A percentile compares a stretch with the other conserved stretches of the same genome.
Conservation (phyloP, 2,888 invertebrate genomes). For the Listrodromus nycthemerus region DNA sequence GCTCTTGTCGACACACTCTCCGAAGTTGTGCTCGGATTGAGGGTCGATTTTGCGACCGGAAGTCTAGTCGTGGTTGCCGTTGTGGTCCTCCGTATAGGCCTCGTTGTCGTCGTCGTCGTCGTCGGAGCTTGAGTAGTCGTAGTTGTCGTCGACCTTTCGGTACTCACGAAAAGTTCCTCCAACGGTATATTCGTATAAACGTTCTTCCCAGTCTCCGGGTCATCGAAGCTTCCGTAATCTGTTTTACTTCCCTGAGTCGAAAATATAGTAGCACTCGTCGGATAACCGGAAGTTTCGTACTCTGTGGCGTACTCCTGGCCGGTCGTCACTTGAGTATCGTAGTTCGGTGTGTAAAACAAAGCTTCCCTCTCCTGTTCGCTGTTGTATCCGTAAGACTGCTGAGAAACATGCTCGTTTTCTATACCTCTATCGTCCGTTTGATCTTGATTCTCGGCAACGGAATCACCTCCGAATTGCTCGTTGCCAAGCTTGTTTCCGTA, state of each 20-base stretch:
- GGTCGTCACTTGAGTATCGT: constrained; percentile 42
- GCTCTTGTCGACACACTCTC: constrained; percentile 67
- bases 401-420: constrained; percentile 42
- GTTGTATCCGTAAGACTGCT: constrained; percentile 36
- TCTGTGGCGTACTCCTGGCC: constrained; percentile 44
- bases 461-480: constrained; percentile 66
- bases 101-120: constrained; percentile 67
- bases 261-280: constrained; percentile 35
- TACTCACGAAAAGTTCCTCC: constrained; percentile 77
- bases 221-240: constrained; percentile 26
- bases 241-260: constrained; percentile 29
- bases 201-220: constrained; percentile 36
- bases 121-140: constrained; percentile 62
- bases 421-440: constrained; percentile 23
- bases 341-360: constrained; percentile 57
- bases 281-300: constrained; percentile 52
- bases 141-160: constrained; percentile 70
- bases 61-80: constrained; percentile 56
- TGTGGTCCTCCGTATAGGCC: constrained; percentile 34
- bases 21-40: constrained; percentile 27
- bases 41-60: constrained; percentile 36
- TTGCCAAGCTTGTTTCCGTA: constrained; percentile 67
- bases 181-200: constrained; percentile 69
- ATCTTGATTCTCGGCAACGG: constrained; percentile 51
- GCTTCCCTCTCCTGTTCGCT: constrained; percentile 48